Evolutionary conservation across 2,888 invertebrate genomes (phyloP).

Genomic region (Habrosyne pyritoides): DNA sequence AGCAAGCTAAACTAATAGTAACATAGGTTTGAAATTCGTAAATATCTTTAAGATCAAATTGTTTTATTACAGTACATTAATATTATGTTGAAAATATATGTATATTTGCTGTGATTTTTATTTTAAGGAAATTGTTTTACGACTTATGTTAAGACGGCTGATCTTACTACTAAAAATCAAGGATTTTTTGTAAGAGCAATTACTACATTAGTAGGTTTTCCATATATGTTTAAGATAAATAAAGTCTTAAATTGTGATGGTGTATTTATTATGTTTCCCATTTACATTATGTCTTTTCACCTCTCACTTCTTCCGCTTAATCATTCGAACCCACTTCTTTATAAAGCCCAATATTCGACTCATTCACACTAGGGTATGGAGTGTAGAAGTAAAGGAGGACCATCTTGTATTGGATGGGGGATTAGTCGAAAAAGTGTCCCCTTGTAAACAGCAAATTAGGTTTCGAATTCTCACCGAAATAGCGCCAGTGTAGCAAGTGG

Average conservation of each 20-base stretch:
- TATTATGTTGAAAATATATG: background rate
- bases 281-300: no score
- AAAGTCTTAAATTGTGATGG: background rate
- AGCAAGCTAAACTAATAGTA: slow-evolving; percentile 39
- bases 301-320: no score
- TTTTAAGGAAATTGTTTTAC: background rate
- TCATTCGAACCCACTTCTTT: no score
- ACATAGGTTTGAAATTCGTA: slow-evolving; percentile 15
- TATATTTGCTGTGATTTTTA: slow-evolving; percentile 6
- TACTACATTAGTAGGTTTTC: slow-evolving; percentile 1
- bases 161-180: background rate
- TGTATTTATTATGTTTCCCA: no score
- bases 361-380: no score
- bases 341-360: no score
- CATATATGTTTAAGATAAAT: background rate
- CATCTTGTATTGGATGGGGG: no score
- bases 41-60: background rate
- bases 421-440: no score
- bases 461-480: no score
- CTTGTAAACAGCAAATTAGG: no score
- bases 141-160: background rate
- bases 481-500: no score
- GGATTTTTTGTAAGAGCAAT: background rate
- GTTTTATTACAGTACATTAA: slow-evolving; percentile 6
- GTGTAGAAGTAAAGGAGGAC: no score